phyloP scores from a whole-genome alignment of 1,140 invertebrate genomes.

The Cheumatopsyche charites region DNA sequence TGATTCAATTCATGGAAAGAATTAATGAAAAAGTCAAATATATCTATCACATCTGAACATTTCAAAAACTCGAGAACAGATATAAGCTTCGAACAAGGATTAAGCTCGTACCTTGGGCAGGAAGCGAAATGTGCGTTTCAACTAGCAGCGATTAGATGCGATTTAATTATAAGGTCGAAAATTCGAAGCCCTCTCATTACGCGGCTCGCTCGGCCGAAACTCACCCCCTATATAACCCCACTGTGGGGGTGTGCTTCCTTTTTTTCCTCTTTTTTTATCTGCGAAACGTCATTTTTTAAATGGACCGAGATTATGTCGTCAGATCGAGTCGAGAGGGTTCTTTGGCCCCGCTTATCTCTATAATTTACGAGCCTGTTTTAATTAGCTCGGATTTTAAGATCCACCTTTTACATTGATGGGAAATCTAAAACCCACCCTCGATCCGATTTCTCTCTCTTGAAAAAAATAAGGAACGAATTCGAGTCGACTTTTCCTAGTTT shows the following conservation, averaged over 20 bases:
- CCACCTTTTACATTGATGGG: conserved; percentile 38
- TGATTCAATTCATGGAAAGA: no score
- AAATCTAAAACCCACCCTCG: conserved; percentile 11
- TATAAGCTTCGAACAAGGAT: neutral
- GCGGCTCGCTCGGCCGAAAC: conserved; percentile 1
- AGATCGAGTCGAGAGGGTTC: conserved; percentile 28
- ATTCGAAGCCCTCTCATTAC: conserved; percentile 27
- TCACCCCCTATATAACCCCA: neutral
- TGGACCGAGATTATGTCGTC: conserved; percentile 47
- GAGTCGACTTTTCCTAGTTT: neutral
- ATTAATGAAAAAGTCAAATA: no score
- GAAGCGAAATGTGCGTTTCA: neutral
- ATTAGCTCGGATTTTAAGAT: conserved; percentile 47
- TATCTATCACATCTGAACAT: no score
- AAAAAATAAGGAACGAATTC: neutral
- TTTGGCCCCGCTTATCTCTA: conserved; percentile 38
- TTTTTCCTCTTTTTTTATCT: conserved; percentile 24
- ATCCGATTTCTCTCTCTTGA: neutral
- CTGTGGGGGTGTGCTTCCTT: no score
- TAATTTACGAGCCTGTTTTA: conserved; percentile 46
- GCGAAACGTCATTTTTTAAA: conserved; percentile 45
- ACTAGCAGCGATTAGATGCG: conserved; percentile 15
- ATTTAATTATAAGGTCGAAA: conserved; percentile 25
- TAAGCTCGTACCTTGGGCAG: neutral
- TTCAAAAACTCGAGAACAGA: no score